These are phyloP conservation scores for Andrena haemorrhoa DNA, from an alignment of 2,888 invertebrate species.

Conservation along the genomic window DNA sequence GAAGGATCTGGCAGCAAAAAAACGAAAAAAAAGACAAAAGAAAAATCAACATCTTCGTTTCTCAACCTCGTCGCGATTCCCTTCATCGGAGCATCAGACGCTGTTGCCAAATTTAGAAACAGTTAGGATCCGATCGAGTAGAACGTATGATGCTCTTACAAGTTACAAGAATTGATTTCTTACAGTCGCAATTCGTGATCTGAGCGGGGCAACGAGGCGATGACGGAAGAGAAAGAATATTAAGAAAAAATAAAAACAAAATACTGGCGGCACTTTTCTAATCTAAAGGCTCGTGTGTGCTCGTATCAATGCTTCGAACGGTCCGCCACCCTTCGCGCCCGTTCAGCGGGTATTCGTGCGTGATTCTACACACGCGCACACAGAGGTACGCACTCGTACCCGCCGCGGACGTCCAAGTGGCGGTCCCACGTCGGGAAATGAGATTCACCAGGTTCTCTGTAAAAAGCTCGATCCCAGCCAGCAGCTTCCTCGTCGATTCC, in stretches of 20 bases:
- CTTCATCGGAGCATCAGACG: slow-evolving; percentile 10
- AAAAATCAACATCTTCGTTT: slow-evolving; percentile 48
- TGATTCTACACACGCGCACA: slow-evolving; percentile 43
- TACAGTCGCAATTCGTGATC: slow-evolving; percentile 15
- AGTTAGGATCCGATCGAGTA: background rate
- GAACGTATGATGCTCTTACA: background rate
- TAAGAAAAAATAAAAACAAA: slow-evolving; percentile 32
- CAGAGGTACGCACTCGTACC: slow-evolving; percentile 47
- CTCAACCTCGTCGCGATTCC: slow-evolving; percentile 64
- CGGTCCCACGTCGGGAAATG: background rate
- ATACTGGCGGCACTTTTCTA: slow-evolving; percentile 39
- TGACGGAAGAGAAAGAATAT: slow-evolving; percentile 55
- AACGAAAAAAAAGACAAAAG: slow-evolving; percentile 1
- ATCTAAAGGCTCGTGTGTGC: slow-evolving; percentile 33
- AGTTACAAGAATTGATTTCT: background rate
- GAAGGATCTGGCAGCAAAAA: slow-evolving; percentile 53
- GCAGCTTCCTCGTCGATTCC: slow-evolving; percentile 36
- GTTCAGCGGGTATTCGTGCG: slow-evolving; percentile 37
- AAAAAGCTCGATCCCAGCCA: slow-evolving; percentile 4
- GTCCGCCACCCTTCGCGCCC: slow-evolving; percentile 39
- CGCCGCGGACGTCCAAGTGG: slow-evolving; percentile 42
- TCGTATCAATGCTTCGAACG: slow-evolving; percentile 17
- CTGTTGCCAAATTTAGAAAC: slow-evolving; percentile 2
- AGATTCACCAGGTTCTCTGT: slow-evolving; percentile 7
- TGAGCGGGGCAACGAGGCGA: slow-evolving; percentile 55